Evolutionary conservation across 2,797 vertebrate genomes (phyloP), one percentile per base, ranked within the genome.

Genomic region (Sphaeramia orbicularis): DNA sequence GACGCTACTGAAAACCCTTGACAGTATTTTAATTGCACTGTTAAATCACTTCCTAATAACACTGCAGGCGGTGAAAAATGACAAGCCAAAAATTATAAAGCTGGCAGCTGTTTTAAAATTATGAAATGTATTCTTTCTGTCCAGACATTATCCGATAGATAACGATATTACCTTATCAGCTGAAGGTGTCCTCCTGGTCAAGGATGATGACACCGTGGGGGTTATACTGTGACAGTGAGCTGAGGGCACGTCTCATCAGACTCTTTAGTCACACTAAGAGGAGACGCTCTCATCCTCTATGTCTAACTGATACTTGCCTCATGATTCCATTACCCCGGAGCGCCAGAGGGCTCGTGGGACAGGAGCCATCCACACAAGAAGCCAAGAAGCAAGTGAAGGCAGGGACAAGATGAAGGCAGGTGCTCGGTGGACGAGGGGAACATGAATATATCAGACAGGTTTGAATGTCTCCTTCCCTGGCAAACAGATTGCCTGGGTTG

Each of bases 381-480:
- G 77, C 83, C 80, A 86, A 74, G 63, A 84, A 80, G 83, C 69
- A 78, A 85, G 80, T 65, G 71, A 85, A 82, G 83, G 77, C 76
- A 83, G 54, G 76, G 76, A 76, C 40, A 18, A 81, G 79, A 86
- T 57, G 79, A 83, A 83, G 71, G 83, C 73, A 80, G 74, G 78
- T 79, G 68, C 73, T 74, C 37, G 37, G 71, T 75, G 63, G 81
- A 79, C 43, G 71, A 70, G 60, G 70, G 68, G 66, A 83, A 85
- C 78, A 78, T 81, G 81, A 86, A 84, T 82, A 80, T 65, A 90
- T 85, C 76, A 89, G 81, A 82, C 76, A 49, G 64, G 52, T 49
- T 86, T 83, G 81, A 83, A 78, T 81, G 76, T 86, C 79, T 87
- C 60, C 54, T 70, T 89, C 76, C 76, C 60, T 79, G 80, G 82